Evolutionary conservation across 2,113 vertebrate genomes (phyloP), one percentile per base, ranked within the genome.

Genomic region (Pomatorhinus ruficollis): DNA sequence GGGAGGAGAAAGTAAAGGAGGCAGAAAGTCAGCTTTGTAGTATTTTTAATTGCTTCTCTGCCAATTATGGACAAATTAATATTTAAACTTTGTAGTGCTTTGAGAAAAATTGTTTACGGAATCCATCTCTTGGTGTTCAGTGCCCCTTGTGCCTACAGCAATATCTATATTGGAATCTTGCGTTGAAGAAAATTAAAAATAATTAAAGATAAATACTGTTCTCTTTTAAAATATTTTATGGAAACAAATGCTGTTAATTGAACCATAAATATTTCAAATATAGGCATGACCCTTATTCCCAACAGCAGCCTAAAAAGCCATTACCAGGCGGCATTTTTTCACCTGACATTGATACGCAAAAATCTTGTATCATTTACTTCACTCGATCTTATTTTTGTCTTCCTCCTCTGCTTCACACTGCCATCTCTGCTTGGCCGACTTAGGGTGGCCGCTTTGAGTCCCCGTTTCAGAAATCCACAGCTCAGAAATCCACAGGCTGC

Each of bases 1-100:
- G 96, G 92, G 96, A 97, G 97, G 97, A 96, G 97, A 97, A 91
- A 98, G 95, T 97, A 96, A 83, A 97, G 95, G 96, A 97, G 96
- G 77, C 90, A 97, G 97, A 98, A 98, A 98, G 98, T 98, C 97
- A 92, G 97, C 96, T 98, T 97, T 97, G 98, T 98, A 97, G 74
- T 96, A 79, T 97, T 98, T 98, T 98, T 98, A 98, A 98, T 98
- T 98, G 98, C 98, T 97, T 98, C 97, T 97, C 76, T 95, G 52
- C 89, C 97, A 98, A 98, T 98, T 98, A 98, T 89, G 96, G 95
- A 81, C 95, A 97, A 98, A 98, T 98, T 98, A 98, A 98, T 98
- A 98, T 98, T 98, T 98, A 98, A 98, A 98, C 97, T 98, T 98
- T 49, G 89, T 95, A 95, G 87, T 52, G 94, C 96, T 96, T 86